Percentiles rank a stretch among this genome's conserved stretches.
Evolutionary conservation across 2,113 vertebrate genomes (phyloP).

Genomic region (Illadopsis cleaveri): DNA sequence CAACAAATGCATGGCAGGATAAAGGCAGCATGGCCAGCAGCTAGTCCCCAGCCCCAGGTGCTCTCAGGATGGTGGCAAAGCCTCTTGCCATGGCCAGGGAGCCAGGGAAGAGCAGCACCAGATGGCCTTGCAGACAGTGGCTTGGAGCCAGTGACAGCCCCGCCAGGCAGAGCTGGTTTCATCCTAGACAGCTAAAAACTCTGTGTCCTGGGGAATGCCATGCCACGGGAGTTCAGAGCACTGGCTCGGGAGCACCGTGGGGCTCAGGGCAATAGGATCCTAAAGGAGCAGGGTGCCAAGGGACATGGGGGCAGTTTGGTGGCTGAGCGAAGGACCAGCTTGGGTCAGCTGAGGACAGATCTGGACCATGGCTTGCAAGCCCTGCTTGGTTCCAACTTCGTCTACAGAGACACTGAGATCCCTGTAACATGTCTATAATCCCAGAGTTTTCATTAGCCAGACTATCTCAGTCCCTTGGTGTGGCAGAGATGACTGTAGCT

Average conservation of each 20-base stretch:
- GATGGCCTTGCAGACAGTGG: neutral
- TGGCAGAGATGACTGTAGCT: neutral
- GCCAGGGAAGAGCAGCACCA: neutral
- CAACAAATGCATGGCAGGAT: accelerated
- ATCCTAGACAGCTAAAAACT: accelerated
- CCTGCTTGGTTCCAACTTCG: neutral
- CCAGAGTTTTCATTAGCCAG: neutral
- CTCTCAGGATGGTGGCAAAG: neutral
- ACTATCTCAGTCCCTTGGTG: neutral
- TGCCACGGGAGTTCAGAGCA: accelerated
- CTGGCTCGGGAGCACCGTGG: accelerated
- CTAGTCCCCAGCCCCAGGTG: neutral
- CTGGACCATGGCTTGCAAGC: neutral
- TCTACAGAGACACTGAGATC: neutral
- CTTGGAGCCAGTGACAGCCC: accelerated
- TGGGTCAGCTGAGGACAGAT: neutral
- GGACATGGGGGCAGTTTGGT: accelerated
- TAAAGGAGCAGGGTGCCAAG: accelerated
- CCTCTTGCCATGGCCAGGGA: neutral
- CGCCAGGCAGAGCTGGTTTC: neutral
- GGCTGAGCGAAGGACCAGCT: neutral
- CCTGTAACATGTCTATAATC: neutral
- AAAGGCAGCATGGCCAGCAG: accelerated
- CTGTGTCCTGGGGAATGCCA: accelerated
- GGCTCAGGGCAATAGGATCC: accelerated